Evolutionary conservation across 2,113 vertebrate species (phyloP).

Genomic region (Notechis scutatus): DNA sequence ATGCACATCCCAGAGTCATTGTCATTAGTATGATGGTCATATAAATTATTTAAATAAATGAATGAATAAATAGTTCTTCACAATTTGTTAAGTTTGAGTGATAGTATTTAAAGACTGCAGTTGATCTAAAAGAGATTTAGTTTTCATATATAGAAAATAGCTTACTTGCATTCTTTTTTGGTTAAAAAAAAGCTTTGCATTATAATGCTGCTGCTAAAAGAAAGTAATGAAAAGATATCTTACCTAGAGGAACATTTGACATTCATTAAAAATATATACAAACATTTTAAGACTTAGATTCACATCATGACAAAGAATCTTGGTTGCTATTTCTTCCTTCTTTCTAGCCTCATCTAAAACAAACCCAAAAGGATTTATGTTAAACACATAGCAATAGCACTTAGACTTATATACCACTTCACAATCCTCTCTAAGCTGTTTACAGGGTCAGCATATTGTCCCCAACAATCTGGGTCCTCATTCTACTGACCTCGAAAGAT

Average conservation of each 20-base stretch:
- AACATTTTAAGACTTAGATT: conserved; percentile 25
- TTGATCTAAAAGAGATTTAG: neutral
- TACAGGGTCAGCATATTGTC: too few species aligned
- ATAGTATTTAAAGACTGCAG: neutral
- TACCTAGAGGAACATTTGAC: neutral
- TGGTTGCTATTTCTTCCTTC: conserved; percentile 24
- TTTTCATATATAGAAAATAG: neutral
- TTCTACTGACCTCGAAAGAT: too few species aligned
- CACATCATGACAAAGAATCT: neutral
- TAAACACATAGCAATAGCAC: too few species aligned
- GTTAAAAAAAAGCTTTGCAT: neutral
- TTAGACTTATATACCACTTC: too few species aligned
- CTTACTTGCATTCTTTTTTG: neutral
- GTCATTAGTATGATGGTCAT: neutral
- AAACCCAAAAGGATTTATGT: conserved; percentile 30
- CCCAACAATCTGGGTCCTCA: too few species aligned
- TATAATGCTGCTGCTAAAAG: neutral
- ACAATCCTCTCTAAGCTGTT: too few species aligned
- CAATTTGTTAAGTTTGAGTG: neutral
- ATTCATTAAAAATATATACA: neutral
- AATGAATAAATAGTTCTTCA: neutral
- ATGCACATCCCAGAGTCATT: neutral
- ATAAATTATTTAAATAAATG: neutral
- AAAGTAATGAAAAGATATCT: conserved; percentile 15
- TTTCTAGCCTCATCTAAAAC: conserved; percentile 33